Evolutionary conservation across 1,140 invertebrate genomes (phyloP).

Genomic region (Penaeus vannamei): DNA sequence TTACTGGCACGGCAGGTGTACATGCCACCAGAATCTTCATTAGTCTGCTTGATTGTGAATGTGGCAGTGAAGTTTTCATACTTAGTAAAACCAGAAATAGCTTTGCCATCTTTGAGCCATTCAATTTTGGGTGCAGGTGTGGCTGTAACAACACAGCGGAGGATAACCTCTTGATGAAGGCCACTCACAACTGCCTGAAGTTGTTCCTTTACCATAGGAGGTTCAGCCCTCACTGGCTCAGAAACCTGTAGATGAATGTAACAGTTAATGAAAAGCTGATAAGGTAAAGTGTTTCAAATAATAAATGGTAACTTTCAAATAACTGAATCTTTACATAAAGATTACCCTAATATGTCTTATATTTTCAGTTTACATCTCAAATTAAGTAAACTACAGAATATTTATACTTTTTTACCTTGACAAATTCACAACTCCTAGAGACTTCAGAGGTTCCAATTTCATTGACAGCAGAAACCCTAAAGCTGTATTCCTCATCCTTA

Average conservation of each 20-base stretch:
- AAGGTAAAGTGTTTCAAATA: too few relatives aligned
- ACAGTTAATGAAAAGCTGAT: too few relatives aligned
- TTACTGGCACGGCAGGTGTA: constrained; percentile 82
- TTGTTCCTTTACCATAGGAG: constrained; percentile 78
- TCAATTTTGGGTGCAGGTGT: constrained; percentile 85
- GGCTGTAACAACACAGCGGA: constrained; percentile 86
- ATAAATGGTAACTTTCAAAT: too few relatives aligned
- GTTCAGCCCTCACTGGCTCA: constrained; percentile 74
- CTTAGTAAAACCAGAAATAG: constrained; percentile 74
- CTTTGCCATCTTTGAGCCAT: constrained; percentile 79
- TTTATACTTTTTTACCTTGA: constrained; percentile 72
- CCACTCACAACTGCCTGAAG: constrained; percentile 77
- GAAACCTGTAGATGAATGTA: constrained; percentile 74
- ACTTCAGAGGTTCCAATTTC: constrained; percentile 77
- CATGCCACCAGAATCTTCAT: constrained; percentile 77
- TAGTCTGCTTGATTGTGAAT: constrained; percentile 79
- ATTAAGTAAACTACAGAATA: too few relatives aligned
- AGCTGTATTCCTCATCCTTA: constrained; percentile 81
- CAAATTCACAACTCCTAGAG: constrained; percentile 68
- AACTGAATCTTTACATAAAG: too few relatives aligned
- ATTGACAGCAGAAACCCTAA: constrained; percentile 84
- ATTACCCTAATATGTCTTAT: too few relatives aligned
- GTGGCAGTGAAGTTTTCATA: constrained; percentile 84
- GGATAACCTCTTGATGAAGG: constrained; percentile 77
- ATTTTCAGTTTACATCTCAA: too few relatives aligned